Evolutionary conservation across 2,113 vertebrate species (phyloP).

Genomic region (Tachycineta bicolor): DNA sequence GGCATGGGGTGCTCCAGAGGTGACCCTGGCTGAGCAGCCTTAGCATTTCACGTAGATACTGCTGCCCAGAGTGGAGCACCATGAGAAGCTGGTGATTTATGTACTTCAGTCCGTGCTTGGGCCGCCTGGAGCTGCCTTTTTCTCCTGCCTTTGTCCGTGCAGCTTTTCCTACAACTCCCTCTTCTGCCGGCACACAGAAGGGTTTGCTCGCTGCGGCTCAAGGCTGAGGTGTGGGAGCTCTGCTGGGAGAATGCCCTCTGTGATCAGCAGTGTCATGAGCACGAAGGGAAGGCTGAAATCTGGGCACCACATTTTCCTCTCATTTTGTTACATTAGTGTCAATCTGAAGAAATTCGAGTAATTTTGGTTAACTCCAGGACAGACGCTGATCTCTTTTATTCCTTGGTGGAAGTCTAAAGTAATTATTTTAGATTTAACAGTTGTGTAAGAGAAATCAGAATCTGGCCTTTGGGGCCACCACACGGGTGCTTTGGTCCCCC

Average conservation of each 20-base stretch:
- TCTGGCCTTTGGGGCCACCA: background rate
- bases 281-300: background rate
- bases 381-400: constrained; percentile 22
- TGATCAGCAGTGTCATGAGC: background rate
- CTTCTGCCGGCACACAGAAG: constrained; percentile 64
- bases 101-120: background rate
- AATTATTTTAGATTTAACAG: constrained; percentile 12
- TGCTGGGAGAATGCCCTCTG: background rate
- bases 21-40: background rate
- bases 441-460: constrained; percentile 2
- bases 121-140: background rate
- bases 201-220: constrained; percentile 11
- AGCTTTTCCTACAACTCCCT: constrained; percentile 72
- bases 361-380: background rate
- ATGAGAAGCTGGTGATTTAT: background rate
- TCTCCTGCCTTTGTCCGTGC: background rate
- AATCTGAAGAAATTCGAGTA: background rate
- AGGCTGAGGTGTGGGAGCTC: background rate
- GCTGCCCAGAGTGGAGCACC: background rate
- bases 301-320: constrained; percentile 12
- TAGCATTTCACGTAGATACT: background rate
- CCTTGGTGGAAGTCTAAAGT: constrained; percentile 24
- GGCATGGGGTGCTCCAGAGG: accelerated
- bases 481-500: background rate
- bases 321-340: constrained; percentile 30